Evolutionary conservation across 35 echinoderm and acorn worm genomes (phyloP), one percentile per base, ranked within the genome.

Genomic region (Holothuria glaberrima): DNA sequence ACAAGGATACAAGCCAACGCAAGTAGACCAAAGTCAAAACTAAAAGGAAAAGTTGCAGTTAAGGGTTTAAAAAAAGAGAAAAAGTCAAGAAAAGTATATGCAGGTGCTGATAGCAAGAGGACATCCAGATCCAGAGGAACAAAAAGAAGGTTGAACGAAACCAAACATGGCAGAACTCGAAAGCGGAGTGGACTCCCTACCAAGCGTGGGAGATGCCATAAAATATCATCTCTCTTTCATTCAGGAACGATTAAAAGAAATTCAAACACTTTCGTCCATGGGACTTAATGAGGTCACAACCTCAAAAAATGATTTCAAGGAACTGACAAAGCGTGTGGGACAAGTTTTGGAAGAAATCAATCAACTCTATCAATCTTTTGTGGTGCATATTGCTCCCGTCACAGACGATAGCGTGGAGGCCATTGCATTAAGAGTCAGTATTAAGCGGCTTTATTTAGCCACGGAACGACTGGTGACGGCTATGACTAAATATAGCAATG

Each of bases 371-470:
- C 5, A 68, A 28, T 28, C n/a, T 1, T 68, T 68, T 12, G 30
- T 68, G 24, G 64, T 68, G 3, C 24, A 68, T 1, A 9, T 68
- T 12, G 64, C 64, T 19, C 24, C n/a, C 10, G 22, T 22, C 2
- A 68, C 64, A 25, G 64, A 68, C 9, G 64, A 68, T 14, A 68
- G 1, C 30, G 64, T 68, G n/a, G 64, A 68, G 12, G 64, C 64
- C 30, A 68, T 68, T 10, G 64, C 30, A 6, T 68, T 68, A 68
- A 68, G 64, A 32, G n/a, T 68, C n/a, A 68, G 64, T 68, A 68
- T 68, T 10, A 68, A 68, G 64, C n/a, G 64, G 30, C 64, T 68
- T 25, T 68, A 10, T 24, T 32, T 28, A 9, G 64, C 64, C 6
- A 68, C 64, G 9, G 30, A 68, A 4, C n/a, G 64, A 22, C 22